phyloP scores from a whole-genome alignment of 2,113 vertebrate genomes.

The Dendropsophus ebraccatus region DNA sequence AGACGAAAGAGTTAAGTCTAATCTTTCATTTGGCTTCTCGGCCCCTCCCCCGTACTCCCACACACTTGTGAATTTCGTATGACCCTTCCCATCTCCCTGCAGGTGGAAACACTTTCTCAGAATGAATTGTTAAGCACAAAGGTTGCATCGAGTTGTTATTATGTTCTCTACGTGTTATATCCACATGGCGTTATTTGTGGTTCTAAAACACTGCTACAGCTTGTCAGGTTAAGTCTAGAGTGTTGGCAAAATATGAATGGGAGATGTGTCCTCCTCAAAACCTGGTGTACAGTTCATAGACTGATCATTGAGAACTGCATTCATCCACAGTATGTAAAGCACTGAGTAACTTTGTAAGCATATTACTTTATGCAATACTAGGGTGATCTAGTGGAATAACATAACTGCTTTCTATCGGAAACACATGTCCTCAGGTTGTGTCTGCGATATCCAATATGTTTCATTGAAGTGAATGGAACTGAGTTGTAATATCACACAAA shows the following conservation, averaged over 20 bases:
- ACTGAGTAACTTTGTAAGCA: too few species aligned
- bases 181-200: constrained; percentile 11
- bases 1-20: constrained; percentile 51
- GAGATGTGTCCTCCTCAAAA: background rate
- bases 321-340: too few species aligned
- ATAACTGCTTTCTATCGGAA: too few species aligned
- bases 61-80: background rate
- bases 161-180: constrained; percentile 10
- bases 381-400: too few species aligned
- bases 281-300: background rate
- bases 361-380: too few species aligned
- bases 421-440: too few species aligned
- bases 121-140: background rate
- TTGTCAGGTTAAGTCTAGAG: background rate
- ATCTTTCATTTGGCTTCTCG: constrained; percentile 40
- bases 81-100: constrained; percentile 60
- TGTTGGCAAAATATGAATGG: background rate
- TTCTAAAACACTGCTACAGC: background rate
- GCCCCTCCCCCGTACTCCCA: constrained; percentile 61
- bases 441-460: too few species aligned
- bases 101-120: constrained; percentile 60
- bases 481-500: too few species aligned
- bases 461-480: too few species aligned
- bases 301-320: background rate
- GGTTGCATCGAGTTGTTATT: background rate